Evolutionary conservation across 2,888 invertebrate species (phyloP).

Genomic region (Cabera pusaria): DNA sequence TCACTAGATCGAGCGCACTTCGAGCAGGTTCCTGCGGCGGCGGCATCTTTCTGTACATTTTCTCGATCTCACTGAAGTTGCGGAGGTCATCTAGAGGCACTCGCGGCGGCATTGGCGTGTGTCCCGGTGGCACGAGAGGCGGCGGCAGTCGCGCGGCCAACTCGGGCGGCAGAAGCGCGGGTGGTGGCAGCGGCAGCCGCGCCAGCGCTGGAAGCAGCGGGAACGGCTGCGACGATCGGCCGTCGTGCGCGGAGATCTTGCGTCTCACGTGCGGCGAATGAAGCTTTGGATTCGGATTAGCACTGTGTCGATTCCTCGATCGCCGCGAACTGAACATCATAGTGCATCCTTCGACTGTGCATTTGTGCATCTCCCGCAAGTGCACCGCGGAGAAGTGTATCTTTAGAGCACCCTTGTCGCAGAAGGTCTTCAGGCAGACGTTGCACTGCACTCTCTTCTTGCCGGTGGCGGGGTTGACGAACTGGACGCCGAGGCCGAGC

Average conservation of each 20-base stretch:
- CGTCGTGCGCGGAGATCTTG: slow-evolving; percentile 96
- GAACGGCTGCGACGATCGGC: slow-evolving; percentile 93
- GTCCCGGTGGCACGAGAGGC: slow-evolving; percentile 52
- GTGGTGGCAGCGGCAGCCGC: slow-evolving; percentile 88
- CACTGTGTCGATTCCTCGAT: slow-evolving; percentile 97
- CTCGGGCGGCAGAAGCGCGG: slow-evolving; percentile 86
- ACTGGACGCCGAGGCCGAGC: slow-evolving; percentile 91
- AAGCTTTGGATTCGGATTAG: slow-evolving; percentile 98
- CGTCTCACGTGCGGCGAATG: slow-evolving; percentile 97
- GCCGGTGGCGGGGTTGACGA: slow-evolving; percentile 95
- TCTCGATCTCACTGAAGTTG: slow-evolving; percentile 81
- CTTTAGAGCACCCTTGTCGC: slow-evolving; percentile 99
- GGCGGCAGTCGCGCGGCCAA: slow-evolving; percentile 69
- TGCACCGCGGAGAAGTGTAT: slow-evolving; percentile 99
- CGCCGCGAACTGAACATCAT: slow-evolving; percentile 99
- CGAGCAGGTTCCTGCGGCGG: slow-evolving; percentile 59
- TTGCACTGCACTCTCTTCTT: slow-evolving; percentile 99
- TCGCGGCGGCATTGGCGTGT: slow-evolving; percentile 79
- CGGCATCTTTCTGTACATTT: slow-evolving; percentile 76
- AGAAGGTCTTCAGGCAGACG: slow-evolving; percentile 98
- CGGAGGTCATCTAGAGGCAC: slow-evolving; percentile 75
- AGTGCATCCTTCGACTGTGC: slow-evolving; percentile 98
- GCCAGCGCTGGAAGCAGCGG: slow-evolving; percentile 88
- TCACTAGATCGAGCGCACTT: slow-evolving; percentile 63
- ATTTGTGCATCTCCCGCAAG: slow-evolving; percentile 98